A percentile compares a stretch with the other conserved stretches of the same genome.
Conservation (phyloP, 2,888 invertebrate genomes). For the Coenonympha arcania region DNA sequence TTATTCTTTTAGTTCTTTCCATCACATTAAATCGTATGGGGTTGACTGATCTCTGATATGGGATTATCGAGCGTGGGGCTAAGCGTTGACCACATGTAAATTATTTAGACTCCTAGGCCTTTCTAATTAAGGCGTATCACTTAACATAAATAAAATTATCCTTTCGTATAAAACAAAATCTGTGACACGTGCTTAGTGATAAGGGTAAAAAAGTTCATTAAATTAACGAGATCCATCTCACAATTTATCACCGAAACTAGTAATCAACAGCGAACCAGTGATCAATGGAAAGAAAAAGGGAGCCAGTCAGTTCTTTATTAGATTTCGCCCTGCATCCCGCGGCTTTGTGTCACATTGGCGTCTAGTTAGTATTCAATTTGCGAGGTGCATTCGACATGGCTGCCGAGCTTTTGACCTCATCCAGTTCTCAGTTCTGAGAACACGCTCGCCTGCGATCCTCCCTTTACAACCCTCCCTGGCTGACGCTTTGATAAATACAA, state of each 20-base stretch:
- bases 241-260: background rate
- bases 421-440: conserved; percentile 1
- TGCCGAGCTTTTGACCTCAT: conserved; percentile 5
- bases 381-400: conserved; percentile 12
- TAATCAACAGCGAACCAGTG: background rate
- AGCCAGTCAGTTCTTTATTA: background rate
- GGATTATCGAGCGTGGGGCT: conserved; percentile 4
- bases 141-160: too few species aligned
- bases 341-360: conserved; percentile 5
- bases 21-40: conserved; percentile 11
- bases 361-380: conserved; percentile 13
- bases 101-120: background rate
- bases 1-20: conserved; percentile 13
- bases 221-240: too few species aligned
- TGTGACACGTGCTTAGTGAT: background rate
- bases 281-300: background rate
- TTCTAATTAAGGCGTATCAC: too few species aligned
- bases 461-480: background rate
- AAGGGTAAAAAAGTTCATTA: background rate
- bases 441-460: background rate
- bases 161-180: too few species aligned
- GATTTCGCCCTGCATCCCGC: background rate
- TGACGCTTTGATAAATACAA: conserved; percentile 4
- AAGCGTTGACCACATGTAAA: conserved; percentile 6
- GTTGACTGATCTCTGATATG: background rate